Conservation (phyloP, 1,140 invertebrate genomes). For the Gonatopus flavifemur region DNA sequence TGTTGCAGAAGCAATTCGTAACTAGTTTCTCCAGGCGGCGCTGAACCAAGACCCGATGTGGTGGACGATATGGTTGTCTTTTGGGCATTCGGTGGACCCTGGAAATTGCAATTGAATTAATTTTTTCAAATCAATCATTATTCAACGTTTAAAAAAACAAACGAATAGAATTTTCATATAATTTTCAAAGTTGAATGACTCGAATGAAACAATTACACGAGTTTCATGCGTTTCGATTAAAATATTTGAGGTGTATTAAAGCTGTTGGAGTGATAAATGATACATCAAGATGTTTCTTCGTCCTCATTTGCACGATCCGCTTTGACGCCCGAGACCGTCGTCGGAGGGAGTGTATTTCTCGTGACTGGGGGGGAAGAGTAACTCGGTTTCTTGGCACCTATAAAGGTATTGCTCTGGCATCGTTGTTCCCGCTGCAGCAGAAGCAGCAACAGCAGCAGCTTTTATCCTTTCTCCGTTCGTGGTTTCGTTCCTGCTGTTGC, state of each 20-base stretch:
- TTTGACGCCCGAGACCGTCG: conserved; percentile 31
- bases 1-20: conserved; percentile 92
- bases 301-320: conserved; percentile 34
- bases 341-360: too few species aligned
- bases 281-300: conserved; percentile 35
- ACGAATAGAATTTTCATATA: neutral
- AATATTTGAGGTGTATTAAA: too few species aligned
- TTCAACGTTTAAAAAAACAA: too few species aligned
- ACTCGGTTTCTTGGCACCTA: conserved; percentile 23
- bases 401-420: too few species aligned
- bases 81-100: conserved; percentile 89
- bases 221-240: too few species aligned
- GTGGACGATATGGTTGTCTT: conserved; percentile 62
- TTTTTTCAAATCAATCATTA: neutral
- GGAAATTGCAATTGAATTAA: conserved; percentile 9
- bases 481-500: conserved; percentile 6
- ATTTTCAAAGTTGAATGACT: neutral
- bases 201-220: neutral
- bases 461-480: conserved; percentile 4
- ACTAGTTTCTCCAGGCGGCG: conserved; percentile 72
- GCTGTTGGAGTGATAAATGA: conserved; percentile 36
- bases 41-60: conserved; percentile 52
- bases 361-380: conserved; percentile 12
- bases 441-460: neutral
- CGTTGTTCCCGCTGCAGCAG: too few species aligned